Percentiles rank a stretch among this genome's conserved stretches.
These are phyloP conservation scores for Etheostoma spectabile DNA, from an alignment of 2,113 vertebrate species.

Conservation along the genomic window DNA sequence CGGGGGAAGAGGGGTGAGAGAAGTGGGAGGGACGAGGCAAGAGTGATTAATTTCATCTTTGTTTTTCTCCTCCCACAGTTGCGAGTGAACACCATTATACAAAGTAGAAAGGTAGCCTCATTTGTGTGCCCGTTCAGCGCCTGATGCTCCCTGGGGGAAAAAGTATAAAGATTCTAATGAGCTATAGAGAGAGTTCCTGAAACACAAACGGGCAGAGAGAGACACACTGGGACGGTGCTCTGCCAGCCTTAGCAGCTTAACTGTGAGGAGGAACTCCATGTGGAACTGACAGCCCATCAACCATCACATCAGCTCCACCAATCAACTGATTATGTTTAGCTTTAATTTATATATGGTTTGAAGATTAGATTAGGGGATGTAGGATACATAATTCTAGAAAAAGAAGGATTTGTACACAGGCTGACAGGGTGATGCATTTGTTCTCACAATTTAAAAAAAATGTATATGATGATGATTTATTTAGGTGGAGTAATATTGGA, in stretches of 20 bases:
- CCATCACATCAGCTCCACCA: slow-evolving; percentile 17
- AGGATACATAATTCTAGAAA: background rate
- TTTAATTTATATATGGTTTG: slow-evolving; percentile 6
- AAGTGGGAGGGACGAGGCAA: slow-evolving; percentile 27
- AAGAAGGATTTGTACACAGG: background rate
- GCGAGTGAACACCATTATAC: slow-evolving; percentile 44
- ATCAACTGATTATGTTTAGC: background rate
- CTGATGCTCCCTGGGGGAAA: slow-evolving; percentile 59
- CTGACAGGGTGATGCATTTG: background rate
- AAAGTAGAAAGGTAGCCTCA: slow-evolving; percentile 75
- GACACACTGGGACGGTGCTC: slow-evolving; percentile 47
- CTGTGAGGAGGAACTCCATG: slow-evolving; percentile 51
- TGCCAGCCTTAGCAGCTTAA: slow-evolving; percentile 59
- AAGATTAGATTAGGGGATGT: background rate
- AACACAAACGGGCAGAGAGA: slow-evolving; percentile 58
- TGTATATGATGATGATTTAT: background rate
- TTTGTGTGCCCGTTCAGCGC: slow-evolving; percentile 64
- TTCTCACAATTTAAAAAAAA: background rate
- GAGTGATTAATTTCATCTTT: slow-evolving; percentile 74
- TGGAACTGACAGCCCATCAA: slow-evolving; percentile 68
- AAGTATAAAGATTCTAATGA: slow-evolving; percentile 75
- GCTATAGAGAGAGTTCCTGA: slow-evolving; percentile 58
- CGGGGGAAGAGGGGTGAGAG: slow-evolving; percentile 40
- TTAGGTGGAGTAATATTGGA: background rate
- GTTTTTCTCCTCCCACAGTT: slow-evolving; percentile 73